Evolutionary conservation across 2,888 invertebrate species (phyloP).

Genomic region (Taphrorychus bicolor): DNA sequence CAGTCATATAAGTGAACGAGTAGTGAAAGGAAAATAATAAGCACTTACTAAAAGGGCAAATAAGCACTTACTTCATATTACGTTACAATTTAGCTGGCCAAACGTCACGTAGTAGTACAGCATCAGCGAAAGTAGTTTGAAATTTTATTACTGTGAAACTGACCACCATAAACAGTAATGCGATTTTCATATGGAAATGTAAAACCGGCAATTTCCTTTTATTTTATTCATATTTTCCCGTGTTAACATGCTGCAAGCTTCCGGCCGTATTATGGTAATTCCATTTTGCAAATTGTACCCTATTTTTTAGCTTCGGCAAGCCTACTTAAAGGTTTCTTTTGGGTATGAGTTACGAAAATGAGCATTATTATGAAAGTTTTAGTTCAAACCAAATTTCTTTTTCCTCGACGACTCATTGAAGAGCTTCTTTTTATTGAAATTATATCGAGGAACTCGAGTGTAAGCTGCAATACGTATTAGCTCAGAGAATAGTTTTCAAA

Average conservation of each 20-base stretch:
- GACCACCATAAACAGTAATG: constrained; percentile 24
- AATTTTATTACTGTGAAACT: constrained; percentile 22
- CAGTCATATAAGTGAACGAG: not conserved
- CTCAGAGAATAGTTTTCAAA: not conserved
- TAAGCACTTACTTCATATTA: constrained; percentile 12
- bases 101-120: constrained; percentile 19
- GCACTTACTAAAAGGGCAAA: constrained; percentile 5
- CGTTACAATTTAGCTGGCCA: constrained; percentile 10
- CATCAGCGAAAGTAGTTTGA: constrained; percentile 18
- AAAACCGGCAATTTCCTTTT: constrained; percentile 16
- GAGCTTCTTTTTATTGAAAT: not conserved
- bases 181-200: constrained; percentile 21
- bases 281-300: not conserved
- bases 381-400: no score
- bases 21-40: constrained; percentile 11
- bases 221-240: constrained; percentile 17
- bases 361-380: no score
- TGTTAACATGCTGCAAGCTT: constrained; percentile 18
- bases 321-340: not conserved
- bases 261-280: constrained; percentile 6
- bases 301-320: not conserved
- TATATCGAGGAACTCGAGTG: not conserved
- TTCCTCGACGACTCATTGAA: no score
- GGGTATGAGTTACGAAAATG: no score
- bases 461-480: not conserved